phyloP scores from a whole-genome alignment of 2,888 invertebrate genomes.

The Pseudococcus longispinus region DNA sequence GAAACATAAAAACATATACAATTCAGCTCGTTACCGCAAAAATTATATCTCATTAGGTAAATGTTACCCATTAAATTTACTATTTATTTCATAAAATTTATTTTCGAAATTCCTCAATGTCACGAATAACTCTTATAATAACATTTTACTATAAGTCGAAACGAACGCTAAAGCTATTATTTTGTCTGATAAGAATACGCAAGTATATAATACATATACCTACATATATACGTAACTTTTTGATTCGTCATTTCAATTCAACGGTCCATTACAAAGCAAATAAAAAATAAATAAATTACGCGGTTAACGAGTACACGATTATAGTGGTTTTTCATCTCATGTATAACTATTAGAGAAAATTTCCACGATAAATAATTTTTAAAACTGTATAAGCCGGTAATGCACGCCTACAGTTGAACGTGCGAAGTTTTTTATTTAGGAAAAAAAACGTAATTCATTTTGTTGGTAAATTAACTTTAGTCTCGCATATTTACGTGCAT shows the following conservation, averaged over 20 bases:
- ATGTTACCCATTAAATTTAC: slow-evolving; percentile 7
- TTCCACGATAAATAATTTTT: slow-evolving; percentile 23
- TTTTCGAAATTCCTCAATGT: background rate
- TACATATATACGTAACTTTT: background rate
- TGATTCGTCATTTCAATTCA: slow-evolving; percentile 33
- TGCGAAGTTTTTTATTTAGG: background rate
- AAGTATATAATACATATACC: background rate
- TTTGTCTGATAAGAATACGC: background rate
- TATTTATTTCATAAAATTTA: background rate
- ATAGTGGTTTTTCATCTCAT: background rate
- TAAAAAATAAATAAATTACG: slow-evolving; percentile 21
- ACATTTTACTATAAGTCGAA: background rate
- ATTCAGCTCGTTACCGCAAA: background rate
- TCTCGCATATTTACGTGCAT: slow-evolving; percentile 35
- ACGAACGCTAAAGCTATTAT: background rate
- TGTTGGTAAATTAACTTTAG: slow-evolving; percentile 23
- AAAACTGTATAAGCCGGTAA: background rate
- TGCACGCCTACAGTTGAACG: background rate
- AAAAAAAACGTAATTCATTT: background rate
- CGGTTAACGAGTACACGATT: background rate
- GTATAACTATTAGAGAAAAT: background rate
- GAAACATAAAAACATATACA: background rate
- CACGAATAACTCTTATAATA: slow-evolving; percentile 7
- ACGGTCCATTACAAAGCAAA: slow-evolving; percentile 15
- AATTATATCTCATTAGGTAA: slow-evolving; percentile 19